Conservation (phyloP, 92 coral and sea anemone species). For the Umimayanthus kanabou region DNA sequence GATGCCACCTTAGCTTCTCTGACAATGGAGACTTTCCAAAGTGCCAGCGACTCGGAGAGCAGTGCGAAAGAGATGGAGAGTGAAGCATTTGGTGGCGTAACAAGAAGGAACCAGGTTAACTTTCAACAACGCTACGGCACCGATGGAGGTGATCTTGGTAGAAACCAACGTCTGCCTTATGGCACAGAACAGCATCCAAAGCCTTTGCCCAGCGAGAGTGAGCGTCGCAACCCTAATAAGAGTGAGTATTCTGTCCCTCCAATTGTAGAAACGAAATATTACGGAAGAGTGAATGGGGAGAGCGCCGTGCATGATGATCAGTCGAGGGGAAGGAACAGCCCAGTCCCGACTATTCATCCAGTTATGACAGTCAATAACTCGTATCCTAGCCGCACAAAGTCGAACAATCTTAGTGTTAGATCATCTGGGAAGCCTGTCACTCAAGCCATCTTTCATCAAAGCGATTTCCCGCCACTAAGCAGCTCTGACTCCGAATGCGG, state of each 20-base stretch:
- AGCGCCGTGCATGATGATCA: not conserved
- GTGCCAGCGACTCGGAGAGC: constrained; percentile 21
- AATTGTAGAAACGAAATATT: not conserved
- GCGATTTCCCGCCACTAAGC: constrained; percentile 91
- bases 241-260: not conserved
- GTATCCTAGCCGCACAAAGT: not conserved
- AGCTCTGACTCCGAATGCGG: constrained; percentile 81
- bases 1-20: not conserved
- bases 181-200: constrained; percentile 3
- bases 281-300: not conserved
- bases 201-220: constrained; percentile 9
- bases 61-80: not conserved
- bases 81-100: not conserved
- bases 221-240: too few species aligned
- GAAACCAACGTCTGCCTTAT: not conserved
- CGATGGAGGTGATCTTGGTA: not conserved
- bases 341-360: not conserved
- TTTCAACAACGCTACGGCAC: not conserved
- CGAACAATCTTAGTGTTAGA: constrained; percentile 11
- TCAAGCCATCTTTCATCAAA: constrained; percentile 59
- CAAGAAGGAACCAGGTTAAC: not conserved
- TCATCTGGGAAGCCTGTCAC: not conserved
- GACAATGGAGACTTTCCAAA: constrained; percentile 11
- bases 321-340: not conserved
- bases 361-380: constrained; percentile 16